Evolutionary conservation across 1,140 invertebrate species (phyloP).

Genomic region (Trichonephila clavipes): DNA sequence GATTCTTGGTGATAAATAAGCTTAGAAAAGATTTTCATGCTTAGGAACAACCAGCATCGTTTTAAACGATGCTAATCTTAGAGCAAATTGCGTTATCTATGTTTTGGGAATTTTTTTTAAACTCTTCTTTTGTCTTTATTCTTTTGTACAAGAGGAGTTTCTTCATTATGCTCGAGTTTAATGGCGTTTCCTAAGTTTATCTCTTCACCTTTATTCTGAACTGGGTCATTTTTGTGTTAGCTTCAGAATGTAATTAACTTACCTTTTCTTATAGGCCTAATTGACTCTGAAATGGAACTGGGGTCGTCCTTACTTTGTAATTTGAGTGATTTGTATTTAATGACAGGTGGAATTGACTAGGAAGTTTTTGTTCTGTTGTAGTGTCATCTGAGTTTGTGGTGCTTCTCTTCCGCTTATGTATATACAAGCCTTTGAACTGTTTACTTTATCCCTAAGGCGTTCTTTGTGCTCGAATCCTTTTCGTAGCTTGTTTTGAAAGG

Average conservation of each 20-base stretch:
- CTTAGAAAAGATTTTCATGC: no score
- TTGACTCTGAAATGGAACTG: not conserved
- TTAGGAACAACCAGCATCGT: not conserved
- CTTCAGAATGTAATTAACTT: not conserved
- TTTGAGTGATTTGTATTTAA: not conserved
- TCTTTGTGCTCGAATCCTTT: no score
- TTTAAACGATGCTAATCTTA: not conserved
- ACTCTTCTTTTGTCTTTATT: not conserved
- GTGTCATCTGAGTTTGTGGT: not conserved
- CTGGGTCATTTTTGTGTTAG: conserved; percentile 5
- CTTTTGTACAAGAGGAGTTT: not conserved
- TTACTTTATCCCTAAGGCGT: not conserved
- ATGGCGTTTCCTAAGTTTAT: not conserved
- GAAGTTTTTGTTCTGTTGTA: not conserved
- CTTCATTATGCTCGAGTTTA: not conserved
- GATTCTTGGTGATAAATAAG: no score
- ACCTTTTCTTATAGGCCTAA: not conserved
- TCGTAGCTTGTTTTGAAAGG: no score
- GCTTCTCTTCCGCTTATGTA: not conserved
- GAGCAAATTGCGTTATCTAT: not conserved
- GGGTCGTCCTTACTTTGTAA: not conserved
- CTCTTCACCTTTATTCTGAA: not conserved
- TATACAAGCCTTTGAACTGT: not conserved
- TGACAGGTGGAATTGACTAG: not conserved
- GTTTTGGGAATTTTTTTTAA: not conserved